A percentile compares a stretch with the other conserved stretches of the same genome.
Conservation (phyloP, 2,888 invertebrate species). For the Proisotoma minuta region DNA sequence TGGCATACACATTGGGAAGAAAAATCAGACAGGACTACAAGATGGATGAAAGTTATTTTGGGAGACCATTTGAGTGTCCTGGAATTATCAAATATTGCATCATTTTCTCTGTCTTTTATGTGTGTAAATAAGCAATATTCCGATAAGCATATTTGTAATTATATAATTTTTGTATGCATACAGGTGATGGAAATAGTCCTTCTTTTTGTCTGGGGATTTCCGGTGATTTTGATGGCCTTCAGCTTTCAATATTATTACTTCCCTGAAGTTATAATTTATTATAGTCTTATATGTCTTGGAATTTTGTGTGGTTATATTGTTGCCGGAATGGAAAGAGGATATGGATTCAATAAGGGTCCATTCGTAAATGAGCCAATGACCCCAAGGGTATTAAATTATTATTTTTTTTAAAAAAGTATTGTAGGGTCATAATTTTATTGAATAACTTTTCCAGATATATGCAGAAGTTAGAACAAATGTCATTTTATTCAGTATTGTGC, state of each 20-base stretch:
- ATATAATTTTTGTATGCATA: no score
- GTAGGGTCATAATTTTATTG: not conserved
- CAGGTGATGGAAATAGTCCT: not conserved
- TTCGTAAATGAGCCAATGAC: not conserved
- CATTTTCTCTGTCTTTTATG: conserved; percentile 4
- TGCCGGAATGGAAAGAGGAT: not conserved
- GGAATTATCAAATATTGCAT: conserved; percentile 3
- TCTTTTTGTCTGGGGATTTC: not conserved
- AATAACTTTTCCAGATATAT: conserved; percentile 1
- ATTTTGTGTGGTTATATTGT: not conserved
- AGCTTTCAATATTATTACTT: not conserved
- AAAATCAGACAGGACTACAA: not conserved
- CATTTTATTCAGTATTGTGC: not conserved
- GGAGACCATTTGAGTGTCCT: not conserved
- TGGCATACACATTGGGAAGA: conserved; percentile 2
- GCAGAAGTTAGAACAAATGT: conserved; percentile 6
- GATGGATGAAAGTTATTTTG: not conserved
- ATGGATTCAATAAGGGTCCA: no score
- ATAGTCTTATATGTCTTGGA: not conserved
- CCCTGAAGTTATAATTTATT: not conserved
- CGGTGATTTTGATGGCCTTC: not conserved
- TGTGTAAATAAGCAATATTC: no score
- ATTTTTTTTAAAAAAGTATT: no score
- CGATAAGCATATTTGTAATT: no score
- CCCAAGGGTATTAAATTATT: not conserved